Base-by-base conservation (phyloP, 2,113 vertebrate species). In the Aramus guarauna region DNA sequence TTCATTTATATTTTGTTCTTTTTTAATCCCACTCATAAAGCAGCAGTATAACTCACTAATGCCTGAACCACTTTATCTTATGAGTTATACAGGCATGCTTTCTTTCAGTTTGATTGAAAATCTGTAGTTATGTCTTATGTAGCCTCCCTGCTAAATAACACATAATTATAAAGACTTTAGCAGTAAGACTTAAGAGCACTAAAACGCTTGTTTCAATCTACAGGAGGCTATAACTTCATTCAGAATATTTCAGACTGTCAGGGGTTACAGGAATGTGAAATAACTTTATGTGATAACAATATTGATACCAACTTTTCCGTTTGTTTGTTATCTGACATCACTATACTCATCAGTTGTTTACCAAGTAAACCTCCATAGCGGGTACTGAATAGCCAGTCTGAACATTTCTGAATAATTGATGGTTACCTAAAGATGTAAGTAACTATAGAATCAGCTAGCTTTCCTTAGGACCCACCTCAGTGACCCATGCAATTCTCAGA, bases 51-150 rank as follows among this genome's bases (percentile, higher is more conserved):
- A 88, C 20, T 90, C 75, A 93, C 8, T 58, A 87, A 53, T 82
- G 27, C 27, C 24, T 71, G 59, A 26, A 50, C 30, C 43, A 66
- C 37, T 92, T 91, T 92, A 39, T 69, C 45, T 87, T 92, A n/a
- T 47, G 52, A 90, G 36, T 96, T 92, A 81, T 60, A 64, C 30
- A 50, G 7, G 5, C 56, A 90, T 94, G 17, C 32, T 84, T 77
- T 22, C 37, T 81, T 68, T 68, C 56, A 50, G 19, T 93, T 95
- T 94, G 76, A 96, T 90, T n/a, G 52, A 90, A 97, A 91, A 96
- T 78, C 30, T 77, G 15, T 66, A 41, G 37, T 83, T 83, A 52
- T 9, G 5, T 50, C 2, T 76, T 82, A 52, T 32, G 7, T 78
- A 80, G 47, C 11, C 15, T 92, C 55, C 16, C 47, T 36, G 58